phyloP scores from a whole-genome alignment of 2,113 vertebrate species.

The Paraplagusia blochii region DNA sequence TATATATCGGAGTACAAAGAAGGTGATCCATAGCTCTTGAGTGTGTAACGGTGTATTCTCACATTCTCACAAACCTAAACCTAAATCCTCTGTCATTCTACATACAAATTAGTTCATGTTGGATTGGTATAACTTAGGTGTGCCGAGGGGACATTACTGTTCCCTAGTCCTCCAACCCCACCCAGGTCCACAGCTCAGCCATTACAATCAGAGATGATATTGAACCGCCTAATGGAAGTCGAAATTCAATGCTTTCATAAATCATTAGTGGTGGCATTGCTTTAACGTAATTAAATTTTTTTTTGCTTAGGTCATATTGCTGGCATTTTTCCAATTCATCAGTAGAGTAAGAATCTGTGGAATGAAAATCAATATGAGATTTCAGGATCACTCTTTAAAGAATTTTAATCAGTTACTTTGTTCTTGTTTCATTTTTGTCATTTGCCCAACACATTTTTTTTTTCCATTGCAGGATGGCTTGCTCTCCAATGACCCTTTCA shows the following conservation, averaged over 20 bases:
- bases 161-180: not conserved
- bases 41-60: not conserved
- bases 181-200: conserved; percentile 3
- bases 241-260: not conserved
- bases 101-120: conserved; percentile 29
- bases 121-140: conserved; percentile 26
- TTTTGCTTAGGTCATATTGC: not conserved
- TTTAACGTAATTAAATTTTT: not conserved
- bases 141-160: conserved; percentile 14
- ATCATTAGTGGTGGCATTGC: not conserved
- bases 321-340: not conserved
- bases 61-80: no score
- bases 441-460: not conserved
- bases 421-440: no score
- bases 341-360: not conserved
- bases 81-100: conserved; percentile 2
- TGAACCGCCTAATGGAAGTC: conserved; percentile 12
- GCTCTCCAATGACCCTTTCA: conserved; percentile 75
- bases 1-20: not conserved
- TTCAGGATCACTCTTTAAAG: no score
- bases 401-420: no score
- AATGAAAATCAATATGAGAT: not conserved
- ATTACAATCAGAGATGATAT: conserved; percentile 26
- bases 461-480: conserved; percentile 64
- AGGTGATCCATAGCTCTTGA: conserved; percentile 15